Conservation (phyloP, 1,140 invertebrate species). For the Patella vulgata region DNA sequence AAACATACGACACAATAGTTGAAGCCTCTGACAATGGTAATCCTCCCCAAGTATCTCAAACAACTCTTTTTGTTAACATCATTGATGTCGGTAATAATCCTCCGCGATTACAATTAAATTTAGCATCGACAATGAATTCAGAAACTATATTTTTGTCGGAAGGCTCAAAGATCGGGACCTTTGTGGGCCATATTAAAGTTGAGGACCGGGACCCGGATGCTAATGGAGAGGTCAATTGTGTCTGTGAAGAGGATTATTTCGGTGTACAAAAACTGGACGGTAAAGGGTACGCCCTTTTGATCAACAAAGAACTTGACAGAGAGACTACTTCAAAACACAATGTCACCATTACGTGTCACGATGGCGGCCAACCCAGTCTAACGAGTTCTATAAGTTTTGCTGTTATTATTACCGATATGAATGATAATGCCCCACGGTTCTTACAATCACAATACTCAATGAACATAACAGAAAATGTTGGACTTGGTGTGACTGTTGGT, state of each 20-base stretch:
- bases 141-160: slow-evolving; percentile 32
- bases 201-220: slow-evolving; percentile 26
- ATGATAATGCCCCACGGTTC: slow-evolving; percentile 49
- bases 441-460: slow-evolving; percentile 21
- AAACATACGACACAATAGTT: slow-evolving; percentile 35
- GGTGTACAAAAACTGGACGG: slow-evolving; percentile 21
- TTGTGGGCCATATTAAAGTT: slow-evolving; percentile 24
- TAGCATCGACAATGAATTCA: slow-evolving; percentile 75
- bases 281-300: slow-evolving; percentile 36
- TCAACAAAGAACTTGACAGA: slow-evolving; percentile 36
- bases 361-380: slow-evolving; percentile 43
- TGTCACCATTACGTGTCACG: slow-evolving; percentile 42
- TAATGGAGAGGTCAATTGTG: slow-evolving; percentile 35
- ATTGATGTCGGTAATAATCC: slow-evolving; percentile 84
- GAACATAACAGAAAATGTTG: slow-evolving; percentile 31
- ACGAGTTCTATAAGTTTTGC: slow-evolving; percentile 33
- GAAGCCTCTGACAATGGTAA: slow-evolving; percentile 41
- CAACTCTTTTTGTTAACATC: slow-evolving; percentile 82
- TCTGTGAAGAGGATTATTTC: slow-evolving; percentile 27
- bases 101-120: slow-evolving; percentile 84
- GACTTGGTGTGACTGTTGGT: slow-evolving; percentile 15
- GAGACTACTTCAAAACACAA: slow-evolving; percentile 36
- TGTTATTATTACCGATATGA: slow-evolving; percentile 47
- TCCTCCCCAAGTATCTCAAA: slow-evolving; percentile 25
- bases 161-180: slow-evolving; percentile 21